These are phyloP conservation scores for Penaeus vannamei DNA, from an alignment of 1,140 invertebrate genomes.

Conservation along the genomic window DNA sequence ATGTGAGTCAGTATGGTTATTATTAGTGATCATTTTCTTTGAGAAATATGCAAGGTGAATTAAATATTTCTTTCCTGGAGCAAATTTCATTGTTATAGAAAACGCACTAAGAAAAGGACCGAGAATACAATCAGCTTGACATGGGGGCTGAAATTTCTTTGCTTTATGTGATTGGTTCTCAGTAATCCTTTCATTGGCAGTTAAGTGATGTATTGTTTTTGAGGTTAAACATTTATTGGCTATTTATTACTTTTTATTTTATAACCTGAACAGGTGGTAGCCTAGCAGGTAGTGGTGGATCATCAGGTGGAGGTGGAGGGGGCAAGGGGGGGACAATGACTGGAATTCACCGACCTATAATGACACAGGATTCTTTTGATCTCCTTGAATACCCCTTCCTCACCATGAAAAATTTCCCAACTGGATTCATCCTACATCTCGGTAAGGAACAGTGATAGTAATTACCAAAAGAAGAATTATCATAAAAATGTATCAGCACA, in stretches of 20 bases:
- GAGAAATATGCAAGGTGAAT: too few species aligned
- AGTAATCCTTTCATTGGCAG: too few species aligned
- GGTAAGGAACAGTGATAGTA: slow-evolving; percentile 75
- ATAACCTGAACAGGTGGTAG: slow-evolving; percentile 35
- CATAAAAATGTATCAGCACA: not conserved
- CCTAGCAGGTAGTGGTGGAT: slow-evolving; percentile 61
- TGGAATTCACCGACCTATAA: slow-evolving; percentile 48
- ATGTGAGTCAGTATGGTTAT: too few species aligned
- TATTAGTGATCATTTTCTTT: too few species aligned
- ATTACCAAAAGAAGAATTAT: not conserved
- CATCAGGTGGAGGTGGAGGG: slow-evolving; percentile 45
- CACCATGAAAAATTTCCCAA: slow-evolving; percentile 91
- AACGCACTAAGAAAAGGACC: too few species aligned
- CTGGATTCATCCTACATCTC: slow-evolving; percentile 89
- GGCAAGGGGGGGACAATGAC: slow-evolving; percentile 11
- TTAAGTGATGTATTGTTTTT: not conserved
- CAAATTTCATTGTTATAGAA: too few species aligned
- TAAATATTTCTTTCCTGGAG: too few species aligned
- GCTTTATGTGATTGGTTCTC: too few species aligned
- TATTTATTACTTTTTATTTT: not conserved
- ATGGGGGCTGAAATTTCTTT: too few species aligned
- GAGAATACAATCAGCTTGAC: too few species aligned
- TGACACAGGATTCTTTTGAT: slow-evolving; percentile 75
- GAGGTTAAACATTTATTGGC: not conserved
- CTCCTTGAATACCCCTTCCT: slow-evolving; percentile 96